A percentile compares a stretch with the other conserved stretches of the same genome.
phyloP scores from a whole-genome alignment of 2,888 invertebrate species.

The Macaria notata region DNA sequence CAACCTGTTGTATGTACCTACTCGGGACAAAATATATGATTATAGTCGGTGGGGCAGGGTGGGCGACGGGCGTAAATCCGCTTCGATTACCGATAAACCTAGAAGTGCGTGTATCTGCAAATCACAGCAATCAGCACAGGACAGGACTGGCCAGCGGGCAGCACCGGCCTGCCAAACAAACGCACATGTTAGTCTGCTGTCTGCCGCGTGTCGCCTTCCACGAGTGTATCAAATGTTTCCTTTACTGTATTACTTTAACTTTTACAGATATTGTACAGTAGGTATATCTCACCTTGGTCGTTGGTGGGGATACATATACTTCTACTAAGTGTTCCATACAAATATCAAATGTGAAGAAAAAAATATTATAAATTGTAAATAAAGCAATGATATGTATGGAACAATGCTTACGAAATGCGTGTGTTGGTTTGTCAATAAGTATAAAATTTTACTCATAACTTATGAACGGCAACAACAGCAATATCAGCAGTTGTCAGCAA shows the following conservation, averaged over 20 bases:
- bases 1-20: constrained; percentile 22
- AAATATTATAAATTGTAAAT: no score
- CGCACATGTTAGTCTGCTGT: constrained; percentile 65
- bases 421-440: constrained; percentile 72
- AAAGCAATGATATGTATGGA: constrained; percentile 6
- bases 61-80: constrained; percentile 42
- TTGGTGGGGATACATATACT: neutral
- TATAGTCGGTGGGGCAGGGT: constrained; percentile 52
- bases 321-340: no score
- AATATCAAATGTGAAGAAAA: no score
- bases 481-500: constrained; percentile 79
- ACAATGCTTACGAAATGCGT: constrained; percentile 53
- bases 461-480: constrained; percentile 79
- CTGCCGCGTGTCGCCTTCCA: constrained; percentile 37
- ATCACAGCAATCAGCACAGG: constrained; percentile 77
- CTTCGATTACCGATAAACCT: constrained; percentile 59
- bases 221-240: constrained; percentile 20
- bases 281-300: constrained; percentile 1
- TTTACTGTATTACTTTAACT: constrained; percentile 1
- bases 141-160: constrained; percentile 81
- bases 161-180: constrained; percentile 82
- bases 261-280: neutral
- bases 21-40: constrained; percentile 30
- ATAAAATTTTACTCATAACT: constrained; percentile 81
- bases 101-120: constrained; percentile 72